Conservation (phyloP, 2,888 invertebrate genomes). For the Nysson spinosus region DNA sequence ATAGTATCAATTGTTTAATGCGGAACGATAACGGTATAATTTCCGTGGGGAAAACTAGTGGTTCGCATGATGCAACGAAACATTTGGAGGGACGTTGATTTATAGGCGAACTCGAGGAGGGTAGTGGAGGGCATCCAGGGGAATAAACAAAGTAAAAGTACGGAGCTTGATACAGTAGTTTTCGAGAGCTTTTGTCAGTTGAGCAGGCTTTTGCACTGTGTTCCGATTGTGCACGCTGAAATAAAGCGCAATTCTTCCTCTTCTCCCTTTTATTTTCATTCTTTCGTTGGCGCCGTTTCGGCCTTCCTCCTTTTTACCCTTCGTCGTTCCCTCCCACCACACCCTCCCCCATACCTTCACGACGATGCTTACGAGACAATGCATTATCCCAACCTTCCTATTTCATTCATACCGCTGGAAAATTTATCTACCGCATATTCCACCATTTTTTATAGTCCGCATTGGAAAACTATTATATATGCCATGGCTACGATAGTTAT, state of each 20-base stretch:
- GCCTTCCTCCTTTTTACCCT: neutral
- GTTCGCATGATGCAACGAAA: conserved; percentile 27
- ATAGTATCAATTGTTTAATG: too few relatives aligned
- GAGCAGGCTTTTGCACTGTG: conserved; percentile 45
- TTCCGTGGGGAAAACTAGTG: neutral
- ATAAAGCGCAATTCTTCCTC: conserved; percentile 45
- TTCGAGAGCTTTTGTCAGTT: conserved; percentile 54
- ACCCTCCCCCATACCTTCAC: neutral
- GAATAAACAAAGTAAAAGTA: conserved; percentile 52
- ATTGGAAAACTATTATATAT: too few relatives aligned
- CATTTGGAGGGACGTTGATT: conserved; percentile 43
- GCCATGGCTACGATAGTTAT: too few relatives aligned
- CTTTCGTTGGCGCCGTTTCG: neutral
- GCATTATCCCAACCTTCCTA: neutral
- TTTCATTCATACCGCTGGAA: neutral
- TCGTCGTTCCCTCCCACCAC: neutral
- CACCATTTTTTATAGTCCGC: too few relatives aligned
- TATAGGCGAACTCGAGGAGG: conserved; percentile 27
- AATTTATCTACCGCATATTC: too few relatives aligned
- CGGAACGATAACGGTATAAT: too few relatives aligned
- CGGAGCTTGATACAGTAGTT: conserved; percentile 52
- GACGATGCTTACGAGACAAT: neutral
- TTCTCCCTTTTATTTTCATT: neutral
- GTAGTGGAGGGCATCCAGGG: neutral
- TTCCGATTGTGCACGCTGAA: conserved; percentile 44